These are phyloP conservation scores for Cairina moschata DNA, from an alignment of 2,113 vertebrate species.

Conservation along the genomic window DNA sequence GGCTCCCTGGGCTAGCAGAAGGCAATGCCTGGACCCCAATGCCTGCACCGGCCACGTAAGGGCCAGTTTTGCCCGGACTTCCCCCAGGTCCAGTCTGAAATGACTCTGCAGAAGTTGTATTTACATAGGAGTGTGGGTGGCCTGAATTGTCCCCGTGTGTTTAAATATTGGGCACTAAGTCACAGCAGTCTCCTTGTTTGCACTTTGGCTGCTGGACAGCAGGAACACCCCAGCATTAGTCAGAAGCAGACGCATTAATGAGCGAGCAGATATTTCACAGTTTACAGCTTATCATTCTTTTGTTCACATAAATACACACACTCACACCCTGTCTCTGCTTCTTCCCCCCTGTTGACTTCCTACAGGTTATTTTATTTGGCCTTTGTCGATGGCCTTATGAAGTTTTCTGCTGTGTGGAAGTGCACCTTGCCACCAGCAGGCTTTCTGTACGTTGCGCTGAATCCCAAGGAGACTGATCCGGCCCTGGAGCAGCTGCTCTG, in stretches of 20 bases:
- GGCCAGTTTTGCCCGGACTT: neutral
- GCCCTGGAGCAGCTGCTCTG: neutral
- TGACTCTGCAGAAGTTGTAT: neutral
- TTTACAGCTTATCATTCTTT: constrained; percentile 18
- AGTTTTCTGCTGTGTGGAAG: neutral
- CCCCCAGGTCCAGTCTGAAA: neutral
- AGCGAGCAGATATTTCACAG: constrained; percentile 10
- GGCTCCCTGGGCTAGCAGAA: neutral
- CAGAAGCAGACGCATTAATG: constrained; percentile 15
- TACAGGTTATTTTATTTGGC: neutral
- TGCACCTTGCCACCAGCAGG: constrained; percentile 4
- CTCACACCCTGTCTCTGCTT: neutral
- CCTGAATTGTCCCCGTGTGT: constrained; percentile 35
- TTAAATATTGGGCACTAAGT: constrained; percentile 58
- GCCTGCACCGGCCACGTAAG: neutral
- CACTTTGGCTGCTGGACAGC: constrained; percentile 42
- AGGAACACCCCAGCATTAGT: constrained; percentile 54
- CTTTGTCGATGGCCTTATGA: neutral
- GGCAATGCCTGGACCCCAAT: neutral
- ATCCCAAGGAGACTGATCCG: neutral
- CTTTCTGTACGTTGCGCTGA: neutral
- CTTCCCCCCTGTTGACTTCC: neutral
- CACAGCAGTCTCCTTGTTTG: constrained; percentile 54
- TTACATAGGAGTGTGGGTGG: constrained; percentile 50
- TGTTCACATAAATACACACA: constrained; percentile 1